These are phyloP conservation scores for Gobio occitaniae DNA, from an alignment of 2,797 vertebrate genomes.

Conservation along the genomic window DNA sequence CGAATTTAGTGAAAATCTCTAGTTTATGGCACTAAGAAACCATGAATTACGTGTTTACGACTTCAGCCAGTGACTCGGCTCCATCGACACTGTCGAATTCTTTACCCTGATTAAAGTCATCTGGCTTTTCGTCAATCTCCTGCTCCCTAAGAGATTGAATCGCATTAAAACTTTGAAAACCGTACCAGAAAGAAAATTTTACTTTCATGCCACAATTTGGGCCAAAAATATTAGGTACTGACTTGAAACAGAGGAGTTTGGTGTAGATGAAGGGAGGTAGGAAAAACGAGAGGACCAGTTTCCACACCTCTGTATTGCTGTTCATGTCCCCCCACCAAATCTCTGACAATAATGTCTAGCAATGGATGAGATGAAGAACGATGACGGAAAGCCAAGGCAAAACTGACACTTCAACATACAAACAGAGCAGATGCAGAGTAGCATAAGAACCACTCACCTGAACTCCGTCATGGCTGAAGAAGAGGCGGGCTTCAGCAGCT, in stretches of 20 bases:
- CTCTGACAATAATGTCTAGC: constrained; percentile 83
- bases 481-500: constrained; percentile 81
- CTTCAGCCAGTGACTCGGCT: constrained; percentile 57
- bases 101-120: constrained; percentile 31
- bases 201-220: neutral
- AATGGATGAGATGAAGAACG: constrained; percentile 6
- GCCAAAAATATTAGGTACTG: neutral
- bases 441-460: constrained; percentile 76
- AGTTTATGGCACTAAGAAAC: neutral
- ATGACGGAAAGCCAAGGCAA: neutral
- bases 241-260: constrained; percentile 85
- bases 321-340: constrained; percentile 93
- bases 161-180: neutral
- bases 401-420: neutral
- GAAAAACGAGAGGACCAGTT: constrained; percentile 82
- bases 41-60: constrained; percentile 22
- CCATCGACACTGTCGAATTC: constrained; percentile 72
- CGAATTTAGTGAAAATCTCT: neutral
- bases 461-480: constrained; percentile 88
- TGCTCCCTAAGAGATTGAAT: constrained; percentile 41
- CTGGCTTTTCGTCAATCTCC: constrained; percentile 19
- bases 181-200: neutral
- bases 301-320: constrained; percentile 82
- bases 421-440: neutral
- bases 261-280: constrained; percentile 84